Base-by-base conservation (phyloP, 2,113 vertebrate genomes). In the Chelonoidis abingdonii region DNA sequence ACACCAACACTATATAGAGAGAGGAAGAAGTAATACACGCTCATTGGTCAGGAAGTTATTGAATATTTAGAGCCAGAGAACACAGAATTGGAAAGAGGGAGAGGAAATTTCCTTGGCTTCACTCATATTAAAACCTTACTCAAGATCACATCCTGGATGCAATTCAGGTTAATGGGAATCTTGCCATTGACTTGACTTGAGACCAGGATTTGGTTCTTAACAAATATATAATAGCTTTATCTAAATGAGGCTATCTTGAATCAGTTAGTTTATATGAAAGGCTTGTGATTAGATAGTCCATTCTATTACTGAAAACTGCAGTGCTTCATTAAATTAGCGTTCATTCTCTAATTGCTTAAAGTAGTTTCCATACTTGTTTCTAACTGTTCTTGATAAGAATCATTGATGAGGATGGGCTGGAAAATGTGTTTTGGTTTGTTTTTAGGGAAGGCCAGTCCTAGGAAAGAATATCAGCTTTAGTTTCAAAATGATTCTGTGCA, bases 11-110 rank as follows among this genome's bases (percentile, higher is more conserved):
- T 90, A 81, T 89, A 95, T 88, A 93, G 62, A 97, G 88, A 91
- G 86, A 94, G 80, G 56, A 93, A 93, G 89, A 72, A 85, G 24
- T 41, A 92, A 96, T 95, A 95, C 72, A 7, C 4, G 82, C 8
- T 90, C 3, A 50, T 75, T 91, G 87, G 31, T 50, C 2, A 1
- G 7, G 25, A 94, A 35, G 76, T 95, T 84, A 75, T 81, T 65
- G 89, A 89, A 29, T 93, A 90, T 62, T 81, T 91, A 89, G 19
- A 94, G 50, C 82, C 84, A 94, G 88, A 97, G 84, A 92, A 87
- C 14, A 81, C 35, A n/a, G 19, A 79, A 27, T 38, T 94, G 92
- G 84, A 27, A 10, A 53, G 41, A 7, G 90, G 13, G 16, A 4
- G 31, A 76, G 53, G 27, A 93, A 57, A 87, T 93, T 91, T 95